phyloP scores from a whole-genome alignment of 2,888 invertebrate genomes.

The Capitulum mitella region DNA sequence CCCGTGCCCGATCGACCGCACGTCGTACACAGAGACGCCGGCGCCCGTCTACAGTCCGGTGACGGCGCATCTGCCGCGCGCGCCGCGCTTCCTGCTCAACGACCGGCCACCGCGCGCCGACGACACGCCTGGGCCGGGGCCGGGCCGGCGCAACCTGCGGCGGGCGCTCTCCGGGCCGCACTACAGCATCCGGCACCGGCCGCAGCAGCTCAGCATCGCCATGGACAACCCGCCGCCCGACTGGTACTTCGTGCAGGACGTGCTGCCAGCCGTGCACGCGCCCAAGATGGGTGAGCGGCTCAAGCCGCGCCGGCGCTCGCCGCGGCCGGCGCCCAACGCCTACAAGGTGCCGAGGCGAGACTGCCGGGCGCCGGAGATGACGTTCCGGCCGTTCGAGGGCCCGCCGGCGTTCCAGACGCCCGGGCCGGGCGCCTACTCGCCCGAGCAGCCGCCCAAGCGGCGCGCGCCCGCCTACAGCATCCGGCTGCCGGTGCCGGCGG shows the following conservation, averaged over 20 bases:
- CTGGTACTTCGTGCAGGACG: slow-evolving; percentile 19
- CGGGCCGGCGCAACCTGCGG: neutral
- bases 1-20: neutral
- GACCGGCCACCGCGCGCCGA: neutral
- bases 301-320: neutral
- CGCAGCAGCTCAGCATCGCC: neutral
- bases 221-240: slow-evolving; percentile 18
- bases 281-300: neutral
- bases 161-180: neutral
- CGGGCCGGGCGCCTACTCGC: slow-evolving; percentile 19
- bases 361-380: neutral
- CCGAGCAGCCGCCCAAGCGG: neutral
- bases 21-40: neutral
- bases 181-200: neutral
- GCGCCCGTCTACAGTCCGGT: neutral
- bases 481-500: neutral
- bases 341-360: neutral
- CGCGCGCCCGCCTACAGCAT: slow-evolving; percentile 8
- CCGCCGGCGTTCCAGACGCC: neutral
- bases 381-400: slow-evolving; percentile 11
- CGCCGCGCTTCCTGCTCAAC: neutral
- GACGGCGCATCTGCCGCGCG: neutral
- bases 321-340: neutral
- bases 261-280: slow-evolving; percentile 9
- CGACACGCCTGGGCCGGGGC: neutral